phyloP scores from a whole-genome alignment of 2,113 vertebrate species.

The Peromyscus maniculatus region DNA sequence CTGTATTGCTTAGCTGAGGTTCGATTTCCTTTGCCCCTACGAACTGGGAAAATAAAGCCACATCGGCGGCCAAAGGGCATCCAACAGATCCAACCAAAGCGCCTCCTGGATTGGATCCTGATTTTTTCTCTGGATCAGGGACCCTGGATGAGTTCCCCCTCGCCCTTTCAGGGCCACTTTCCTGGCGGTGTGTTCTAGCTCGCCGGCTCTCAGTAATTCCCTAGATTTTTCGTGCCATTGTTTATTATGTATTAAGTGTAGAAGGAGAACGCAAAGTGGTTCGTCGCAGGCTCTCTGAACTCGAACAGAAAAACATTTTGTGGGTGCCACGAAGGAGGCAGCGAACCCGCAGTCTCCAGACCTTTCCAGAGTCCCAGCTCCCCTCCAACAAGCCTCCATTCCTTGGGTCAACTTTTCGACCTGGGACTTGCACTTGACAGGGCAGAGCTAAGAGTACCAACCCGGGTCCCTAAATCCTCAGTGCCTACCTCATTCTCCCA shows the following conservation, averaged over 20 bases:
- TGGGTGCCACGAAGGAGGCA: not conserved
- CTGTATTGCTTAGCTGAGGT: not conserved
- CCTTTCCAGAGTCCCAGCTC: not conserved
- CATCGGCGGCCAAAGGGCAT: not conserved
- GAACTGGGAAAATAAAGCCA: not conserved
- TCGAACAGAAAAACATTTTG: not conserved
- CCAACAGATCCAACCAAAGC: not conserved
- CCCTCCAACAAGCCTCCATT: too few species aligned
- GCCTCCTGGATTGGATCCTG: not conserved
- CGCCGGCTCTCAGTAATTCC: not conserved
- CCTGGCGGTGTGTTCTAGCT: not conserved
- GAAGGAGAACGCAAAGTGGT: constrained; percentile 54
- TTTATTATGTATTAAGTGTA: not conserved
- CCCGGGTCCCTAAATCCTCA: not conserved
- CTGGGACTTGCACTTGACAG: not conserved
- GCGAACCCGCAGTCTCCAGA: not conserved
- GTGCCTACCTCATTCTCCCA: not conserved
- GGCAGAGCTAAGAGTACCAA: not conserved
- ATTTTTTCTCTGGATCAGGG: not conserved
- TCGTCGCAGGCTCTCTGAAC: not conserved
- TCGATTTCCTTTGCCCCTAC: not conserved
- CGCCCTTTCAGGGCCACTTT: not conserved
- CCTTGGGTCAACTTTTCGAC: constrained; percentile 12
- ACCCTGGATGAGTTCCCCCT: not conserved
- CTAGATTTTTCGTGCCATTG: constrained; percentile 22